phyloP scores from a whole-genome alignment of 1,140 invertebrate species.

The Hylyphantes graminicola region DNA sequence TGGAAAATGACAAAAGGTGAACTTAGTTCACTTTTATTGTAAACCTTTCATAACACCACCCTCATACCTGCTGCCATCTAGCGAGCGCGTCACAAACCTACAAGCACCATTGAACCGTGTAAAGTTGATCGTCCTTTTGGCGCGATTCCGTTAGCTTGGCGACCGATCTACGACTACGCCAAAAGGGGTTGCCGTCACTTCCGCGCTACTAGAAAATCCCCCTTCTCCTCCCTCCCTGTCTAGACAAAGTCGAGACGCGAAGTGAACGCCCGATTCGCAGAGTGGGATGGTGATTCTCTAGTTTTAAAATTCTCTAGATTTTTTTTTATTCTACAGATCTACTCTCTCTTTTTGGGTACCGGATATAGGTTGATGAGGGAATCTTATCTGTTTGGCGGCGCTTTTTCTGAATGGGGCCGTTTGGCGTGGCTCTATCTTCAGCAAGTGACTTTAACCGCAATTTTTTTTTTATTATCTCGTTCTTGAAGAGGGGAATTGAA shows the following conservation, averaged over 20 bases:
- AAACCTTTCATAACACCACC: no score
- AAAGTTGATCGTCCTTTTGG: slow-evolving; percentile 32
- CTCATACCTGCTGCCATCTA: slow-evolving; percentile 40
- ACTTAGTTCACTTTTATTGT: no score
- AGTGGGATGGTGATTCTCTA: slow-evolving; percentile 25
- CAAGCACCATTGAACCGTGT: slow-evolving; percentile 37
- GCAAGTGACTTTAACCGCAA: no score
- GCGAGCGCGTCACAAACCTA: background rate
- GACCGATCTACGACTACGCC: background rate
- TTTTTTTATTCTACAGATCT: slow-evolving; percentile 2
- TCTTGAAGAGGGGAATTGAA: no score
- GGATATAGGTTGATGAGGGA: slow-evolving; percentile 18
- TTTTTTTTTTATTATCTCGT: no score
- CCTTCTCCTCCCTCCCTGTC: slow-evolving; percentile 20
- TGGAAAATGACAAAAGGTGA: no score
- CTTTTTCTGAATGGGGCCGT: background rate
- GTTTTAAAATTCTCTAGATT: slow-evolving; percentile 10
- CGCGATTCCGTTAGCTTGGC: slow-evolving; percentile 15
- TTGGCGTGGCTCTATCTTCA: no score
- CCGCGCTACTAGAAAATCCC: slow-evolving; percentile 52
- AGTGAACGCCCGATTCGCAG: slow-evolving; percentile 46
- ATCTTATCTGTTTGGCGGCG: background rate
- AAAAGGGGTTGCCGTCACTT: no score
- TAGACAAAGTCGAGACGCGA: slow-evolving; percentile 50
- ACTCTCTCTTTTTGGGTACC: slow-evolving; percentile 31